Evolutionary conservation across 1,140 invertebrate species (phyloP), one percentile per base, ranked within the genome.

Genomic region (Drosophila athabasca): DNA sequence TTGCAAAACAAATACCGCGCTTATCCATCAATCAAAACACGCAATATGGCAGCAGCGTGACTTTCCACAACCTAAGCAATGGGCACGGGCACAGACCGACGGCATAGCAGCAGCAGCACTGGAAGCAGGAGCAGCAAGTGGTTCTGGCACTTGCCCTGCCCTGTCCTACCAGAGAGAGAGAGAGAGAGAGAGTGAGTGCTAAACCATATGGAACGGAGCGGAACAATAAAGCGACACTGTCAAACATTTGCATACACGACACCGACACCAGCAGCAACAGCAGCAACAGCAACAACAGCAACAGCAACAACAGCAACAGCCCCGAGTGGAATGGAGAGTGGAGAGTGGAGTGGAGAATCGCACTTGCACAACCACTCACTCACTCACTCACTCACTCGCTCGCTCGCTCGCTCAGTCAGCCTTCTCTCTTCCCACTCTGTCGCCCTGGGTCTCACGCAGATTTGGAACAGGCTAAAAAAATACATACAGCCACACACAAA

Each of bases 21-120:
- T 89, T 89, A 90, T 87, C 84, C 89, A 90, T 90, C 89, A 90
- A 90, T 90, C 89, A 90, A 90, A 85, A 87, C 83, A 87, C 83
- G 83, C 83, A 88, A 87, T 82, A 87, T 88, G 83, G 78, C 83
- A 88, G 83, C 82, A 88, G 83, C 82, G 83, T 87, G 83, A 87
- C 82, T 87, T 88, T 87, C 75, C 78, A 88, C 82, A 87, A 87
- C 74, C 35, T 62, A 62, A 80, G 68, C 60, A 52, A 48, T 31
- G n/a, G 59, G 4, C 6, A 17, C n/a, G 8, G 22, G n/a, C 59
- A 62, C 9, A 39, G 35, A 39, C 35, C 9, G 35, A 39, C 35
- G 35, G 13, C 17, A 53, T 29, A 62, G 57, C 52, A 65, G 31
- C 29, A 31, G 29, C 26, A 61, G 39, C 48, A 35, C 31, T 26